Conservation (phyloP, 2,113 vertebrate genomes). For the Pterocles gutturalis region DNA sequence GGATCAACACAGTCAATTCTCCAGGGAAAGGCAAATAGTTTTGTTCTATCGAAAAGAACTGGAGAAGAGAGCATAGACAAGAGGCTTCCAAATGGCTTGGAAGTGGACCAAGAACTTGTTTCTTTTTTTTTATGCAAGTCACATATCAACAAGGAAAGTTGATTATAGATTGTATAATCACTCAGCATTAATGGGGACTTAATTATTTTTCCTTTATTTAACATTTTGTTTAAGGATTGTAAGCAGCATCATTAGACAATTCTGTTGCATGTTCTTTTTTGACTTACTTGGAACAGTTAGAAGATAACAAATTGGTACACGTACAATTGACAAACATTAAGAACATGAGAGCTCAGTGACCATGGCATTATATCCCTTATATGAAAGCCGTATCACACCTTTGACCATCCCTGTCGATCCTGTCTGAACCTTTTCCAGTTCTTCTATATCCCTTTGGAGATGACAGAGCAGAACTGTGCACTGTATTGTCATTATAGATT, state of each 20-base stretch:
- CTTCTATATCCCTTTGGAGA: neutral
- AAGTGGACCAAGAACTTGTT: slow-evolving; percentile 35
- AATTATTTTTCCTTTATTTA: slow-evolving; percentile 44
- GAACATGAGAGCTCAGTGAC: neutral
- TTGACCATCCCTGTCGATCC: neutral
- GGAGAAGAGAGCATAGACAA: slow-evolving; percentile 18
- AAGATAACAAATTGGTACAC: neutral
- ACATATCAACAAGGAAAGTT: neutral
- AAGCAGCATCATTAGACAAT: neutral
- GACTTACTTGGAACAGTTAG: slow-evolving; percentile 16
- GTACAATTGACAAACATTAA: neutral
- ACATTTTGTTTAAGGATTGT: slow-evolving; percentile 36
- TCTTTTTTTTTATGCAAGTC: slow-evolving; percentile 37
- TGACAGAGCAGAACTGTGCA: neutral
- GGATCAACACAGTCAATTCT: neutral
- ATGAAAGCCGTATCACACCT: neutral
- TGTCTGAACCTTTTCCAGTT: neutral
- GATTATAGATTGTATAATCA: neutral
- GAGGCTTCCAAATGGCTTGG: slow-evolving; percentile 31
- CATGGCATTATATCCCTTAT: neutral
- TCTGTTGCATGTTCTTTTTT: neutral
- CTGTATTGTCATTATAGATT: neutral
- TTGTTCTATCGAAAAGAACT: slow-evolving; percentile 19
- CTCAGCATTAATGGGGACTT: neutral
- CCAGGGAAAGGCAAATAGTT: slow-evolving; percentile 18